phyloP scores from a whole-genome alignment of 2,888 invertebrate species.

The Falcaria lacertinaria region DNA sequence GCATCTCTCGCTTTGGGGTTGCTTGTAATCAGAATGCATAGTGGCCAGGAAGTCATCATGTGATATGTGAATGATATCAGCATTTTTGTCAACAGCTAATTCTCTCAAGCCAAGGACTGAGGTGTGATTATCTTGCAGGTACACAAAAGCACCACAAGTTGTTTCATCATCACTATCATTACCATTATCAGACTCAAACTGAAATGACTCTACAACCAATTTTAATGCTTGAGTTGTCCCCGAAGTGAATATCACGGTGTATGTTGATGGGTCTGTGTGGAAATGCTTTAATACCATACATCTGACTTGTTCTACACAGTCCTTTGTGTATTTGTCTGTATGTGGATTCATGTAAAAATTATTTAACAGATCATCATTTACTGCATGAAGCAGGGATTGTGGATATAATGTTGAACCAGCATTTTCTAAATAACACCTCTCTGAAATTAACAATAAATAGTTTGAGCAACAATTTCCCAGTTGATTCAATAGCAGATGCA shows the following conservation, averaged over 20 bases:
- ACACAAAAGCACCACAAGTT: constrained; percentile 83
- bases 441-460: constrained; percentile 57
- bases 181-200: constrained; percentile 63
- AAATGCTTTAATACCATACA: constrained; percentile 92
- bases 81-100: constrained; percentile 79
- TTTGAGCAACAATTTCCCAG: constrained; percentile 7
- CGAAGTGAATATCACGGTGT: constrained; percentile 94
- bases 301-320: constrained; percentile 91
- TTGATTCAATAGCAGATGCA: background rate
- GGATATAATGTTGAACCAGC: constrained; percentile 92
- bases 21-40: constrained; percentile 22
- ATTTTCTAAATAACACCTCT: constrained; percentile 91
- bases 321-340: constrained; percentile 89
- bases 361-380: constrained; percentile 82
- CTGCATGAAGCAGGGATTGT: constrained; percentile 83
- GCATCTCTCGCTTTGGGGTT: constrained; percentile 23
- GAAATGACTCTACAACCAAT: constrained; percentile 89
- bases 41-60: constrained; percentile 77
- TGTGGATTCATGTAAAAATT: constrained; percentile 96
- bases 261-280: constrained; percentile 88
- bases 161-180: constrained; percentile 30
- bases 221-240: constrained; percentile 95
- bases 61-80: constrained; percentile 77
- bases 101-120: constrained; percentile 96
- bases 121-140: constrained; percentile 95